Evolutionary conservation across 2,888 invertebrate genomes (phyloP), one percentile per base, ranked within the genome.

Genomic region (Caradrina kadenii): DNA sequence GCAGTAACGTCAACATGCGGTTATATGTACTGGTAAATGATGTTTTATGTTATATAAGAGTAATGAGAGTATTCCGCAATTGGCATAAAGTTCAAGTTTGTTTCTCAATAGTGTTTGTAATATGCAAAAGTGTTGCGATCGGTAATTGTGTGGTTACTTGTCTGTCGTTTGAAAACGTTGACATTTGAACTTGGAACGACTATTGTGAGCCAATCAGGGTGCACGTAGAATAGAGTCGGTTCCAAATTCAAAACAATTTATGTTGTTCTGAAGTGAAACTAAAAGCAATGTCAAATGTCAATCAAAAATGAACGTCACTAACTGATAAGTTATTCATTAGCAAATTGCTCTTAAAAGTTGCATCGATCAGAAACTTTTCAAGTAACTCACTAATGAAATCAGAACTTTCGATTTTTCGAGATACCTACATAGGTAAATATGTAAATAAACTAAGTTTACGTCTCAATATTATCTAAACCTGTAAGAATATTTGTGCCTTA

Each of bases 21-120:
- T 92, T 94, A 90, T 86, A 89, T 88, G 83, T 87, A 80, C 85
- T 94, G 94, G 95, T 95, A 94, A 91, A 87, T 86, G 65, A 74
- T 63, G 52, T 78, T 81, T 77, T 69, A 22, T 66, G 69, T 82
- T 75, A 72, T 77, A 70, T 76, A 76, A 82, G 15, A 62, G 70
- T 75, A 71, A 71, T 62, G 59, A 62, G 52, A 53, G 39, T 66
- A 48, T 61, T 69, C 61, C 26, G 67, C 50, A 61, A 69, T 63
- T 70, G 64, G 19, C 17, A 35, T 68, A 73, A 62, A 75, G 75
- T 82, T 83, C 74, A 82, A 76, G 74, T 82, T 79, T 81, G 79
- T 80, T 76, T 70, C 73, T 63, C 67, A 72, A 79, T 70, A 21
- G 31, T 31, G 19, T 53, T 52, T 11, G 53, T 59, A 55, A 79